Base-by-base conservation (phyloP, 1,140 invertebrate species). In the Drosophila serrata region DNA sequence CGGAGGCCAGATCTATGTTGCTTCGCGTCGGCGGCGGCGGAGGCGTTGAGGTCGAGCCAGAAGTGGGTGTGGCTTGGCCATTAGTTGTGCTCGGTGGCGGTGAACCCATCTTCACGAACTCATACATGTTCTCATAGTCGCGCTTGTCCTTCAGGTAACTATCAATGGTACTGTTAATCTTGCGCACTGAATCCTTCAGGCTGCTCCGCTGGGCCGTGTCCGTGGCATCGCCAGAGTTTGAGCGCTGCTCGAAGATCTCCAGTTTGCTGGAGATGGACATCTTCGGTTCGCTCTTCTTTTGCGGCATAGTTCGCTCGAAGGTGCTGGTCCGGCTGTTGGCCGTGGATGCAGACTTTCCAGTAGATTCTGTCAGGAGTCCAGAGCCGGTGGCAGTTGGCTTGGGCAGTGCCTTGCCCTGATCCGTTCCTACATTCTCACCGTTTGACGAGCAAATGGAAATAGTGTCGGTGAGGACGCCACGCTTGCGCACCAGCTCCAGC, bases 401-500 rank as follows among this genome's bases (percentile, higher is more conserved):
- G 55, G 11, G 9, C 35, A 39, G 6, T 7, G 49, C 7, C 62
- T 87, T 87, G 48, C 64, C 64, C 46, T 64, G 77, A 31, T 92
- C 88, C 59, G 75, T 56, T 35, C 81, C 76, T 79, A 86, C 87
- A 78, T 87, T 92, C 57, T 92, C 91, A 77, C 91, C 91, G 85
- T 92, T 92, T 92, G 91, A 92, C 87, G 91, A 92, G 92, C 91
- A 92, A 92, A 92, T 92, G 70, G 91, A 92, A 84, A 92, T 91
- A 90, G 90, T 92, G 91, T 92, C 91, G 69, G 77, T 85, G 55
- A 92, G 81, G 72, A 86, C 79, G 46, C 80, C 79, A 77, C 75
- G 93, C 93, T 93, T 94, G 86, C 78, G 94, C 35, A 94, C 93
- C 58, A 95, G 92, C 81, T 95, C 95, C 77, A 95, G 90, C 74